phyloP scores from a whole-genome alignment of 2,888 invertebrate genomes.

The Sthenelais limicola region DNA sequence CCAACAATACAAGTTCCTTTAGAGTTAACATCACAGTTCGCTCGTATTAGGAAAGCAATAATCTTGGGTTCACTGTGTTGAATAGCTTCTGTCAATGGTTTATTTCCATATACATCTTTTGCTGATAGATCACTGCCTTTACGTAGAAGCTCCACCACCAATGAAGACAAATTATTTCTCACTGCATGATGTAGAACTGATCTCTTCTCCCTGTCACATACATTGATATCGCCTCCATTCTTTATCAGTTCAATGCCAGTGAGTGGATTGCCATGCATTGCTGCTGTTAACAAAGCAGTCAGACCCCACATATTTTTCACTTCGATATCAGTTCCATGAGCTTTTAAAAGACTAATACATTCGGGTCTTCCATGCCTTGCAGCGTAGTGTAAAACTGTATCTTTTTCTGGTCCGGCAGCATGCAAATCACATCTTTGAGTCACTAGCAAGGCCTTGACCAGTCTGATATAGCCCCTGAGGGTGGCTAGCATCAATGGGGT shows the following conservation, averaged over 20 bases:
- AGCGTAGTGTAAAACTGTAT: conserved; percentile 29
- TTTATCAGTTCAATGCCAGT: background rate
- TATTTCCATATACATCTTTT: background rate
- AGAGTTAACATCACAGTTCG: conserved; percentile 2
- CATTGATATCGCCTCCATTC: conserved; percentile 4
- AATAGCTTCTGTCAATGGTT: conserved; percentile 6
- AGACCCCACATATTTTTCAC: conserved; percentile 14
- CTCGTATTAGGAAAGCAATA: background rate
- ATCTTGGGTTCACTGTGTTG: background rate
- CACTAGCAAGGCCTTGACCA: conserved; percentile 8
- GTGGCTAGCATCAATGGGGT: conserved; percentile 24
- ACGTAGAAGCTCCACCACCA: background rate
- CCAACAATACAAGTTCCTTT: background rate
- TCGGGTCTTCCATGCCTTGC: background rate
- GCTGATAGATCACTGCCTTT: background rate
- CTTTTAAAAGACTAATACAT: background rate
- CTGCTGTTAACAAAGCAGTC: background rate
- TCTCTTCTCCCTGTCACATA: background rate
- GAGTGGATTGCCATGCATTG: background rate
- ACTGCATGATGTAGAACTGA: conserved; percentile 1
- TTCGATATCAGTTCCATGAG: background rate
- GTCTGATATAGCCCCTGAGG: conserved; percentile 1
- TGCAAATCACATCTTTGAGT: background rate
- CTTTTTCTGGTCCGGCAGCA: background rate
- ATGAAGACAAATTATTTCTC: background rate